These are phyloP conservation scores for Heliornis fulica DNA, from an alignment of 2,113 vertebrate species.

Conservation along the genomic window DNA sequence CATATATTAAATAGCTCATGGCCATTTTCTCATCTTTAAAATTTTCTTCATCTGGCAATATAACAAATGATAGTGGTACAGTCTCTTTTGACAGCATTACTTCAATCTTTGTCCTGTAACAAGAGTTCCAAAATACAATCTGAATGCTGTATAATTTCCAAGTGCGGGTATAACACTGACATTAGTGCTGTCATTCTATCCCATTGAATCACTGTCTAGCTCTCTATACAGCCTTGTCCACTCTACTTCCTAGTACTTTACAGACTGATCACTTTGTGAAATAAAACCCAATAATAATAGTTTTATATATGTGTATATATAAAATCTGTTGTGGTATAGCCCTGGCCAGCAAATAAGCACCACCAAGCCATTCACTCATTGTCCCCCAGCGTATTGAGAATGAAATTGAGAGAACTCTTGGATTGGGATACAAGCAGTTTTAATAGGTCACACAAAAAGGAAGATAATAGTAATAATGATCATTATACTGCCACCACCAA, in stretches of 20 bases:
- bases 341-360: too few relatives aligned
- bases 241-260: not conserved
- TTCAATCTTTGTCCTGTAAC: not conserved
- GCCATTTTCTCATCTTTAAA: not conserved
- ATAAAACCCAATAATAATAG: not conserved
- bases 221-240: not conserved
- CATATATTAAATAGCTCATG: not conserved
- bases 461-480: too few relatives aligned
- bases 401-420: too few relatives aligned
- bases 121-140: not conserved
- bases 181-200: not conserved
- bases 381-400: too few relatives aligned
- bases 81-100: not conserved
- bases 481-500: too few relatives aligned
- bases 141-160: not conserved
- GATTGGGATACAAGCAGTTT: too few relatives aligned
- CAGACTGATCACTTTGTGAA: not conserved
- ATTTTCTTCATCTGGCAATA: not conserved
- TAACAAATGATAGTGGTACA: not conserved
- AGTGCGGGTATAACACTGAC: not conserved
- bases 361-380: too few relatives aligned
- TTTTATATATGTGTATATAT: too few relatives aligned
- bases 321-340: too few relatives aligned
- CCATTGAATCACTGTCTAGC: not conserved
- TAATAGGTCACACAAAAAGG: too few relatives aligned